Evolutionary conservation across 2,888 invertebrate genomes (phyloP).

Genomic region (Nemurella pictetii): DNA sequence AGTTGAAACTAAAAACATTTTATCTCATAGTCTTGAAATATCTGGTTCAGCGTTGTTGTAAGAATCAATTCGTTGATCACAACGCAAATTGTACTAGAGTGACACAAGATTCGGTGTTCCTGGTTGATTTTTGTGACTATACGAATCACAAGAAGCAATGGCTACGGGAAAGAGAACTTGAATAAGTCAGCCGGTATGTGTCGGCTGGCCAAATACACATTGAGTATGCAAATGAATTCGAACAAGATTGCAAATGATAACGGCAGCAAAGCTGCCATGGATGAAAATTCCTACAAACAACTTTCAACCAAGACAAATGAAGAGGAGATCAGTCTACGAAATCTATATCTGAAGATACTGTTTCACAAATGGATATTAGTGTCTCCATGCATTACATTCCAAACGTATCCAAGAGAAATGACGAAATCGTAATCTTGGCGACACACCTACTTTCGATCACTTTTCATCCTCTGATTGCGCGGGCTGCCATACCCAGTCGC

Average conservation of each 20-base stretch:
- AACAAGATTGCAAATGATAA: background rate
- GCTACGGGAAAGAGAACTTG: background rate
- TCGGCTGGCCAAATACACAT: background rate
- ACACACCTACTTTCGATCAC: background rate
- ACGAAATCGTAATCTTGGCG: background rate
- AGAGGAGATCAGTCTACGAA: background rate
- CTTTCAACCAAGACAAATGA: background rate
- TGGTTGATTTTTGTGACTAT: background rate
- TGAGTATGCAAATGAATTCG: background rate
- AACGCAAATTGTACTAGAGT: background rate
- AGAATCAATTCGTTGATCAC: too few species aligned
- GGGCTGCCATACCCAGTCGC: background rate
- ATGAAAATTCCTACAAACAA: background rate
- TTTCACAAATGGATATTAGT: background rate
- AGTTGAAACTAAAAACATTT: background rate
- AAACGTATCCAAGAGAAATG: background rate
- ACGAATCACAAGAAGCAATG: background rate
- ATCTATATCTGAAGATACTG: background rate
- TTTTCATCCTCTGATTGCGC: background rate
- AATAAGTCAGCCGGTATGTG: background rate
- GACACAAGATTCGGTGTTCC: background rate
- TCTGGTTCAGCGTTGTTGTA: background rate
- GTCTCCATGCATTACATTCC: slow-evolving; percentile 10
- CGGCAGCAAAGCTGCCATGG: background rate
- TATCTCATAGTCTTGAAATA: background rate